These are phyloP conservation scores for Ecliptopera silaceata DNA, from an alignment of 2,888 invertebrate genomes.

Conservation along the genomic window DNA sequence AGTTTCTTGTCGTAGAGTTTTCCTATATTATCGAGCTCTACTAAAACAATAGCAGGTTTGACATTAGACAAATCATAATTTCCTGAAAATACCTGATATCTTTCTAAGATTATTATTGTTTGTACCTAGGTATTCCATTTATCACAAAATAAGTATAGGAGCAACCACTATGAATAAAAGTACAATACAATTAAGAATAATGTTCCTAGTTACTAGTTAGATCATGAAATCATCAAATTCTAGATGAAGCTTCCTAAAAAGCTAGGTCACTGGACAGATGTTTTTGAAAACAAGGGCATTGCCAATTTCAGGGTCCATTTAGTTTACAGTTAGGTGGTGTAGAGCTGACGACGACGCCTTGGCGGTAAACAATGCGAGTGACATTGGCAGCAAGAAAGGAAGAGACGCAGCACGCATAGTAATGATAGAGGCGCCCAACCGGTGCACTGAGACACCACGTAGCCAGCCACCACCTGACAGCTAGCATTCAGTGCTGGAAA, in stretches of 20 bases:
- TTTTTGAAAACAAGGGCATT: constrained; percentile 69
- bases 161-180: no score
- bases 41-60: background rate
- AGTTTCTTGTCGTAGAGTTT: background rate
- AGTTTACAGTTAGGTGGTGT: constrained; percentile 72
- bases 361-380: constrained; percentile 72
- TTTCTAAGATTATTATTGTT: no score
- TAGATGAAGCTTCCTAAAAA: constrained; percentile 35
- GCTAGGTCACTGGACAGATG: constrained; percentile 53
- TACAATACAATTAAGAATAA: no score
- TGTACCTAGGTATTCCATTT: no score
- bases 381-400: constrained; percentile 81
- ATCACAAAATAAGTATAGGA: no score
- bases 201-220: no score
- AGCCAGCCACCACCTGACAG: constrained; percentile 32
- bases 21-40: background rate
- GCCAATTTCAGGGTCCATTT: constrained; percentile 81
- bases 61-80: no score
- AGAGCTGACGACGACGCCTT: constrained; percentile 48
- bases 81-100: no score
- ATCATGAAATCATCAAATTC: background rate
- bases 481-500: constrained; percentile 25
- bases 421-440: constrained; percentile 56
- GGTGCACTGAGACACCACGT: constrained; percentile 41
- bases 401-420: constrained; percentile 71